Conservation (phyloP, 2,888 invertebrate species). For the Ormyrus labotus region DNA sequence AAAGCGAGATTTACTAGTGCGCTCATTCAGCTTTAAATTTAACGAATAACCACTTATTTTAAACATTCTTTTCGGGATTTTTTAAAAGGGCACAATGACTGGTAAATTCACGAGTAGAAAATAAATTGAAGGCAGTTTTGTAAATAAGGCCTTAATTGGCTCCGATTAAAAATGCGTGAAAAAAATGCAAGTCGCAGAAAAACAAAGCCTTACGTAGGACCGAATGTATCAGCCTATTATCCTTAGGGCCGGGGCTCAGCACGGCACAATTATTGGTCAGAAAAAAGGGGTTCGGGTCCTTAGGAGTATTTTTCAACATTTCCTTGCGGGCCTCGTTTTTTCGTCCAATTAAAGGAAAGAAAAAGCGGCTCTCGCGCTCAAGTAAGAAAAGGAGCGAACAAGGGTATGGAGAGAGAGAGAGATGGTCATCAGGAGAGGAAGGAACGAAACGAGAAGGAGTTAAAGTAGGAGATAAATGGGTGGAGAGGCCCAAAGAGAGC, state of each 20-base stretch:
- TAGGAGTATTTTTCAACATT: constrained; percentile 47
- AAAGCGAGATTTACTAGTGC: too few relatives aligned
- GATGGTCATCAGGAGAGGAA: constrained; percentile 50
- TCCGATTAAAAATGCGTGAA: constrained; percentile 1
- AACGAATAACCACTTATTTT: too few relatives aligned
- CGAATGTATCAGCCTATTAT: constrained; percentile 29
- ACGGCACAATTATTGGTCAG: constrained; percentile 48
- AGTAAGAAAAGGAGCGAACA: constrained; percentile 29
- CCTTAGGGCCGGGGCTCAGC: neutral
- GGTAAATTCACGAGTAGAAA: too few relatives aligned
- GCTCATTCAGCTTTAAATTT: too few relatives aligned
- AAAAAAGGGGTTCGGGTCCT: constrained; percentile 16
- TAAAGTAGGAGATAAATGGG: constrained; percentile 57
- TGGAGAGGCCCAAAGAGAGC: constrained; percentile 53
- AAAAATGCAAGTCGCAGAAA: neutral
- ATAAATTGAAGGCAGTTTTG: too few relatives aligned
- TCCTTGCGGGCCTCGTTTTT: constrained; percentile 34
- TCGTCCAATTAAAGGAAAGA: constrained; percentile 53
- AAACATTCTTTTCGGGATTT: too few relatives aligned
- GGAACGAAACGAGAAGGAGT: constrained; percentile 31
- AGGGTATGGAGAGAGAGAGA: constrained; percentile 29
- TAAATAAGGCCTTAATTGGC: neutral
- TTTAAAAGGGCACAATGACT: too few relatives aligned
- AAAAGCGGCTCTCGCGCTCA: constrained; percentile 18
- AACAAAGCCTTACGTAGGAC: neutral